Evolutionary conservation across 2,888 invertebrate species (phyloP).

Genomic region (Celastrina argiolus): DNA sequence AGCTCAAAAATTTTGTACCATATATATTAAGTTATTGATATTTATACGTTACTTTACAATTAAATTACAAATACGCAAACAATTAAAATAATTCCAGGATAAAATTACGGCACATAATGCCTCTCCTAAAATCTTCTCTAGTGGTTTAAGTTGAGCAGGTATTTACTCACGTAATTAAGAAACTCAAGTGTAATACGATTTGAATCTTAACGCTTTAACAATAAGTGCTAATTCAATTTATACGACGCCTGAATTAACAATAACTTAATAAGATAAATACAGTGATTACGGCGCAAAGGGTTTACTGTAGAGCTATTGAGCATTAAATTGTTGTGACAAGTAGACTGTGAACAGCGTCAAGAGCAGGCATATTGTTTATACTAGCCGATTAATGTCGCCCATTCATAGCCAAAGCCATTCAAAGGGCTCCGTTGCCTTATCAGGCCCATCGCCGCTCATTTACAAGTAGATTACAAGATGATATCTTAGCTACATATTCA

Average conservation of each 20-base stretch:
- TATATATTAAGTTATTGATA: too few species aligned
- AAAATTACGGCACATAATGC: neutral
- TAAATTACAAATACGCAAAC: too few species aligned
- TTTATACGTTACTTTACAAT: too few species aligned
- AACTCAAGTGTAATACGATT: neutral
- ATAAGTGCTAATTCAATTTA: neutral
- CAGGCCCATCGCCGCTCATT: neutral
- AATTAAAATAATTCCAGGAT: neutral
- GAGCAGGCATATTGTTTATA: slow-evolving; percentile 1
- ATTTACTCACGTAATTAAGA: neutral
- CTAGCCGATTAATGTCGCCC: slow-evolving; percentile 1
- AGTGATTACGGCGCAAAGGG: neutral
- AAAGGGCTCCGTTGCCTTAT: neutral
- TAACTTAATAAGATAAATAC: neutral
- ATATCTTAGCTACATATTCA: slow-evolving; percentile 4
- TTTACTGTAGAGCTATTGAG: neutral
- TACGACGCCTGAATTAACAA: neutral
- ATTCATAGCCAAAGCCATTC: neutral
- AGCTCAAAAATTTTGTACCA: too few species aligned
- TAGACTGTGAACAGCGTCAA: neutral
- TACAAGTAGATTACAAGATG: neutral
- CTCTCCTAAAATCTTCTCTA: neutral
- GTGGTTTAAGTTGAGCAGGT: neutral
- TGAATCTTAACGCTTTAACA: neutral
- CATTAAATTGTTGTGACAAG: neutral